These are phyloP conservation scores for Ispidina picta DNA, from an alignment of 2,797 vertebrate species.

Conservation along the genomic window DNA sequence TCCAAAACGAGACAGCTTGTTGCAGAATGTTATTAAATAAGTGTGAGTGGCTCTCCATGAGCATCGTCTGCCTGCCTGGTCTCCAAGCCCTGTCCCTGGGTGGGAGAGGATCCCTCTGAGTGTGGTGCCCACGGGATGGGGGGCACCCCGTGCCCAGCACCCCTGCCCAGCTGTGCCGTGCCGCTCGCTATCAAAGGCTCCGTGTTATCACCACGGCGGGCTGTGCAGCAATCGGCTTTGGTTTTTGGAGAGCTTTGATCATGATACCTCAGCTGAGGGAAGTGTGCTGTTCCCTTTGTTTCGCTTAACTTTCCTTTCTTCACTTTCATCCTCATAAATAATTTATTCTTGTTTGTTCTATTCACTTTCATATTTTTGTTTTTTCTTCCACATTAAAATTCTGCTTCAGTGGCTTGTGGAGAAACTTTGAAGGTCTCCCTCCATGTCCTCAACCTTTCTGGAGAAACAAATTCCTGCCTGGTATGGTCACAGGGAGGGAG, in stretches of 20 bases:
- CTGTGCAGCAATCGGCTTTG: background rate
- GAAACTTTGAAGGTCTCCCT: slow-evolving; percentile 48
- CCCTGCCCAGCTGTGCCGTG: background rate
- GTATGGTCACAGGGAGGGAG: background rate
- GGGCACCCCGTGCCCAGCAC: rapidly evolving
- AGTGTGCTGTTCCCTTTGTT: slow-evolving; percentile 30
- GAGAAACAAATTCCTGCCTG: background rate
- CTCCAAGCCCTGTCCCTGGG: rapidly evolving
- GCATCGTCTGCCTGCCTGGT: rapidly evolving
- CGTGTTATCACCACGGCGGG: rapidly evolving
- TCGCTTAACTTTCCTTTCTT: slow-evolving; percentile 43
- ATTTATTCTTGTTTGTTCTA: slow-evolving; percentile 65
- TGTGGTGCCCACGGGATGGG: background rate
- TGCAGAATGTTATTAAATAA: rapidly evolving
- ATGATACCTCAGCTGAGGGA: background rate
- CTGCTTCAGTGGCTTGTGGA: background rate
- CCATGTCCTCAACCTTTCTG: slow-evolving; percentile 11
- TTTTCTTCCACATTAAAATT: slow-evolving; percentile 41
- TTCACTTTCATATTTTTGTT: slow-evolving; percentile 48
- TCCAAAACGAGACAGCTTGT: rapidly evolving
- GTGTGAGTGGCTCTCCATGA: rapidly evolving
- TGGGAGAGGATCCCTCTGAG: too few species aligned
- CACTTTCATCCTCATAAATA: slow-evolving; percentile 57
- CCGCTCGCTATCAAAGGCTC: background rate
- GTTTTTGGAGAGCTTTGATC: slow-evolving; percentile 31